phyloP scores from a whole-genome alignment of 2,113 vertebrate genomes.

The Potamarius usumacintae region DNA sequence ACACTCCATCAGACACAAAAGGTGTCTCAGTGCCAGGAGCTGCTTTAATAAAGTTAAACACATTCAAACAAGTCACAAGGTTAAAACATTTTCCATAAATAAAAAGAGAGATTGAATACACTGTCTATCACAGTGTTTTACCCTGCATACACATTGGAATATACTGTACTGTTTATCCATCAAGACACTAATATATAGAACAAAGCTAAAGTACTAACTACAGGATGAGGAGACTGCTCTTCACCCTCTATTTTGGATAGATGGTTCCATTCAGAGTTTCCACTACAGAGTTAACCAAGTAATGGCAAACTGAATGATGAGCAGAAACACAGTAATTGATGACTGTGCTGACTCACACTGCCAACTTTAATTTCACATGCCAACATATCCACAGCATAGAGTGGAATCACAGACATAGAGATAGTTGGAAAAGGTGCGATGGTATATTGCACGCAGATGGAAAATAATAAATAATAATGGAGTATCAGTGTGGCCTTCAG shows the following conservation, averaged over 20 bases:
- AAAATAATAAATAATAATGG: background rate
- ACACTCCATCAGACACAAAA: background rate
- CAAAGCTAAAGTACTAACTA: background rate
- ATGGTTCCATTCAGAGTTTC: slow-evolving; percentile 4
- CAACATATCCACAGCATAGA: slow-evolving; percentile 35
- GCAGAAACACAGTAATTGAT: slow-evolving; percentile 37
- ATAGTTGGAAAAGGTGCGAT: slow-evolving; percentile 20
- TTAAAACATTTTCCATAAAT: background rate
- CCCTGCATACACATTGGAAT: background rate
- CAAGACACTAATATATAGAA: background rate
- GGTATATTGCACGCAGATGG: background rate
- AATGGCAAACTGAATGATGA: slow-evolving; percentile 48
- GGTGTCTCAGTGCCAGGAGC: background rate
- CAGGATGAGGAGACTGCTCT: background rate
- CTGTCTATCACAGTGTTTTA: background rate
- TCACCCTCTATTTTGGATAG: slow-evolving; percentile 16
- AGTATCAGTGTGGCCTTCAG: background rate
- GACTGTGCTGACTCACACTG: slow-evolving; percentile 43
- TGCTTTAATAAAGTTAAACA: slow-evolving; percentile 7
- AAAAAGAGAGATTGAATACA: background rate
- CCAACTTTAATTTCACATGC: slow-evolving; percentile 36
- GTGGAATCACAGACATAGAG: slow-evolving; percentile 23
- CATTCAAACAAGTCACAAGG: background rate
- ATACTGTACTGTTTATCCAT: background rate
- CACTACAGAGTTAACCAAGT: background rate